A percentile compares a stretch with the other conserved stretches of the same genome.
Conservation (phyloP, 64 coral and sea anemone species). For the Montipora cactus region DNA sequence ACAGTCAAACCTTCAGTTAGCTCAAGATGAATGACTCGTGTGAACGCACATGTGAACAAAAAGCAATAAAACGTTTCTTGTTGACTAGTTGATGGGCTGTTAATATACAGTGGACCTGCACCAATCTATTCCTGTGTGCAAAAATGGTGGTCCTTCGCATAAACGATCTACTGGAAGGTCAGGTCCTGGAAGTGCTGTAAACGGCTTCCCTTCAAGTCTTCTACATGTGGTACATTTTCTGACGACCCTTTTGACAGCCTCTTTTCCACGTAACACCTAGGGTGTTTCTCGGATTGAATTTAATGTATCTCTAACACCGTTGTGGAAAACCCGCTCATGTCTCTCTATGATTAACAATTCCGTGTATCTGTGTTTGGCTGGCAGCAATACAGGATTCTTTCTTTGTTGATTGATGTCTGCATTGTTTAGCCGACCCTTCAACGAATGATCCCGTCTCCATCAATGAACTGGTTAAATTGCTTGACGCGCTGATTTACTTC, state of each 20-base stretch:
- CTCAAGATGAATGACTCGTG: not conserved
- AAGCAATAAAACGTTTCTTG: not conserved
- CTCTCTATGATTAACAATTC: not conserved
- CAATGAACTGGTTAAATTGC: slow-evolving; percentile 28
- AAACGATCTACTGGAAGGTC: not conserved
- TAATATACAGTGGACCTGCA: not conserved
- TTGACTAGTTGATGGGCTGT: not conserved
- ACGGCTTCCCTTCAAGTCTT: not conserved
- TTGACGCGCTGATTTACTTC: not conserved
- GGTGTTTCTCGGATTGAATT: not conserved
- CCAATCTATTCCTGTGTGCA: not conserved
- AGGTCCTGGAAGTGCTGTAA: not conserved
- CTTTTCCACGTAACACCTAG: not conserved
- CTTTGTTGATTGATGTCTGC: not conserved
- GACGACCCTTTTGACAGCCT: not conserved
- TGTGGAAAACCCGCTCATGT: slow-evolving; percentile 28
- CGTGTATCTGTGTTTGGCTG: not conserved
- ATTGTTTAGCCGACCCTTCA: slow-evolving; percentile 57
- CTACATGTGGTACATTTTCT: not conserved
- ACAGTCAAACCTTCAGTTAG: not conserved
- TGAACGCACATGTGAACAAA: not conserved
- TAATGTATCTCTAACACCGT: slow-evolving; percentile 6
- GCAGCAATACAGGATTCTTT: slow-evolving; percentile 45
- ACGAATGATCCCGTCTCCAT: not conserved
- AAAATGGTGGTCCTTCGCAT: not conserved